Base-by-base conservation (phyloP, 2,113 vertebrate genomes). In the Siphamia tubifer region DNA sequence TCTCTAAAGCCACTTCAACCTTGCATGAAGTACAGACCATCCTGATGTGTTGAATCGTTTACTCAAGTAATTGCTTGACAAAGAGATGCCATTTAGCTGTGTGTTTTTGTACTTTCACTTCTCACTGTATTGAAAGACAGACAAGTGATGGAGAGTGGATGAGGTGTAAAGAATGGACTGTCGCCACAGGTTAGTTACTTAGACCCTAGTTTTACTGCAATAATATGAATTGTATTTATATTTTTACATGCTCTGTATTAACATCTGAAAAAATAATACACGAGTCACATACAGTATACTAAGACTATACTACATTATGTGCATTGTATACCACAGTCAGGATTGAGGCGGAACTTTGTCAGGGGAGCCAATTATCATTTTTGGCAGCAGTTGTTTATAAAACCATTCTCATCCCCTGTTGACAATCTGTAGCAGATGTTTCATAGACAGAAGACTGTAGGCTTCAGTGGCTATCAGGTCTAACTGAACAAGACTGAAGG, bases 341-440 rank as follows among this genome's bases (percentile, higher is more conserved):
- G 38, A 70, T 79, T 66, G 48, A 70, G 66, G 19, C 45, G 61
- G 53, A 56, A 55, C 45, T 77, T 55, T 63, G 65, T 60, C 44
- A 2, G 2, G 42, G 55, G 40, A 77, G 45, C 25, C 42, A 77
- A 52, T 77, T 79, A 44, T 74, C 25, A 60, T 73, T 72, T 77
- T 74, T 72, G 61, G 67, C 67, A 69, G 48, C 58, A 61, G 34
- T 55, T 55, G 55, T 56, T 71, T 57, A 34, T 28, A 53, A 77
- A 70, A 63, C 15, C 44, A 65, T 60, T 76, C 25, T 76, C 39
- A 61, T 79, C 64, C 43, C 15, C 10, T 2, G 1, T 43, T 73
- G 62, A 79, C 48, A 78, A 75, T 75, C 56, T 74, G 38, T 6
- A 60, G 36, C 54, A 82, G 73, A 62, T 84, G 78, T 73, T 66